Conservation (phyloP, 2,888 invertebrate genomes). For the Dexiosoma caninum region DNA sequence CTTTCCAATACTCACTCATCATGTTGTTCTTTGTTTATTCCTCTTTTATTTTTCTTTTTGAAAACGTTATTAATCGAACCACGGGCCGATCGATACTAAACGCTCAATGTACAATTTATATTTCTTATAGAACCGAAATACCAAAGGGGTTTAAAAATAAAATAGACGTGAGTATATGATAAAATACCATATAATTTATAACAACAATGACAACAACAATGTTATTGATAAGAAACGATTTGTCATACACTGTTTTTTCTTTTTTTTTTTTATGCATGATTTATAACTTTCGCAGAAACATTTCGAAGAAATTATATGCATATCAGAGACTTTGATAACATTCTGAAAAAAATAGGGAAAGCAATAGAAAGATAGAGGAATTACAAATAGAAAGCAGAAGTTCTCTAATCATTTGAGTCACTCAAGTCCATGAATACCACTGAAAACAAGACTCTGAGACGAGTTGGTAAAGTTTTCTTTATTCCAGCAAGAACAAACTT, state of each 20-base stretch:
- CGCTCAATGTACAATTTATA: not conserved
- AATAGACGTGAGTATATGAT: not conserved
- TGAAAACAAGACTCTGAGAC: too few species aligned
- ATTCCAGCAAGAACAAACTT: too few species aligned
- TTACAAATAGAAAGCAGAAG: too few species aligned
- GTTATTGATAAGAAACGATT: slow-evolving; percentile 34
- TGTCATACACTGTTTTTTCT: slow-evolving; percentile 28
- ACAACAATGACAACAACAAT: slow-evolving; percentile 7
- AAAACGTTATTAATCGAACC: slow-evolving; percentile 16
- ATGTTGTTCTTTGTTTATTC: not conserved
- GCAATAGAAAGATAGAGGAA: not conserved
- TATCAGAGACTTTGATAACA: not conserved
- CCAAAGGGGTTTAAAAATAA: slow-evolving; percentile 1
- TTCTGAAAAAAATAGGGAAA: too few species aligned
- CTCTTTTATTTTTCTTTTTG: not conserved
- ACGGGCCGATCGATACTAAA: slow-evolving; percentile 31
- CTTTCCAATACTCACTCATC: slow-evolving; percentile 10
- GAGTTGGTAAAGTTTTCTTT: too few species aligned
- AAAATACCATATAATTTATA: not conserved
- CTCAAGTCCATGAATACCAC: too few species aligned
- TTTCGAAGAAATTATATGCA: not conserved
- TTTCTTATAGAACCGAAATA: slow-evolving; percentile 16
- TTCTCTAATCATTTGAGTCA: too few species aligned
- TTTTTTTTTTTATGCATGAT: too few species aligned
- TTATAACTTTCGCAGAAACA: not conserved